Percentiles rank a stretch among this genome's conserved stretches.
Evolutionary conservation across 1,140 invertebrate genomes (phyloP).

Genomic region (Trachymyrmex septentrionalis): DNA sequence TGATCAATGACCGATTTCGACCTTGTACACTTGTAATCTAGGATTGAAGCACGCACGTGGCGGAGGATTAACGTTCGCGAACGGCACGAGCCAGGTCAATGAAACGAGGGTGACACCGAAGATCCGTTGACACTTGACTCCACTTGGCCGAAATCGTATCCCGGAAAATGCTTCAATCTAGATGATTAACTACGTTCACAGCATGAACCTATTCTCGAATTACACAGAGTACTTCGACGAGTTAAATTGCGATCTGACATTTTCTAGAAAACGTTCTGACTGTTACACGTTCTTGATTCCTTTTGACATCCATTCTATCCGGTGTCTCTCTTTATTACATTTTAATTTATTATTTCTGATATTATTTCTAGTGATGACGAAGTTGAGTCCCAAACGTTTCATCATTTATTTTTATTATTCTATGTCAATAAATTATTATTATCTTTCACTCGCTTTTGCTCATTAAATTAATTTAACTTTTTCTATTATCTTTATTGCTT

Average conservation of each 20-base stretch:
- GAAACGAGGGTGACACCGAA: conserved; percentile 76
- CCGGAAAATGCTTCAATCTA: conserved; percentile 64
- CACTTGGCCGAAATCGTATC: conserved; percentile 63
- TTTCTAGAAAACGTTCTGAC: background rate
- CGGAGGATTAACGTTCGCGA: conserved; percentile 35
- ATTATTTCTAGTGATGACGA: no score
- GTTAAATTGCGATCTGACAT: background rate
- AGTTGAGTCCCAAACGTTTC: no score
- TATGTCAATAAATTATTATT: no score
- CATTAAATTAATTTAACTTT: no score
- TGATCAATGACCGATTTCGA: conserved; percentile 30
- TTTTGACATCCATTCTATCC: no score
- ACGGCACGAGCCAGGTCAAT: conserved; percentile 43
- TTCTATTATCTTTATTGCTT: no score
- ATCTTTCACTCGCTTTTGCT: no score
- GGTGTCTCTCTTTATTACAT: no score
- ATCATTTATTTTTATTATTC: no score
- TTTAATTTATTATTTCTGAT: no score
- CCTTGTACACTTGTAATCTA: conserved; percentile 62
- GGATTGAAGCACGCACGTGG: conserved; percentile 60
- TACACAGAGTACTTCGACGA: conserved; percentile 27
- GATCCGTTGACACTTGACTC: conserved; percentile 83
- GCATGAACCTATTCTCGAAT: conserved; percentile 27
- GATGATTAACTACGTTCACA: conserved; percentile 60
- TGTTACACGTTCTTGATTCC: no score